Conservation (phyloP, 2,888 invertebrate genomes). For the Hypsopygia costalis region DNA sequence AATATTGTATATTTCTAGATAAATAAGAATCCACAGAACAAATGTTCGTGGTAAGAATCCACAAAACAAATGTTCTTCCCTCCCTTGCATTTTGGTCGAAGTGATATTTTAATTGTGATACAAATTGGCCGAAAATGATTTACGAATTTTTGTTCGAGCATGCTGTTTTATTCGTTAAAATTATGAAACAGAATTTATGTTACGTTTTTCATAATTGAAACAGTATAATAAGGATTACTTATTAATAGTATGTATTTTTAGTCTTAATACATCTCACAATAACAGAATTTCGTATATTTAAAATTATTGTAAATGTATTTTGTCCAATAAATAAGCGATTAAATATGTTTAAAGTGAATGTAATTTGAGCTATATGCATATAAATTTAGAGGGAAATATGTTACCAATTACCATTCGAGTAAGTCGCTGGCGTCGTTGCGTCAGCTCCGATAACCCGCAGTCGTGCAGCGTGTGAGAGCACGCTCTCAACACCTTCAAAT, state of each 20-base stretch:
- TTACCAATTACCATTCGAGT: no score
- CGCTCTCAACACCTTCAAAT: no score
- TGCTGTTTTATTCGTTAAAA: neutral
- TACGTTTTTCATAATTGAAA: neutral
- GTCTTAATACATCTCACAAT: neutral
- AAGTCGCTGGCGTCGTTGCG: no score
- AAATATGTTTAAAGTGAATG: neutral
- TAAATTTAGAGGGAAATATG: no score
- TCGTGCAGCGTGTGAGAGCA: no score
- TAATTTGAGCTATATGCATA: no score
- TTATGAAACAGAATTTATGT: neutral
- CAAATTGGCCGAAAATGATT: neutral
- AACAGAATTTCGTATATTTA: conserved; percentile 4
- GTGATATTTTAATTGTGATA: conserved; percentile 6
- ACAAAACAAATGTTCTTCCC: no score
- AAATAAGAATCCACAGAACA: no score
- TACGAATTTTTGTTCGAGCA: conserved; percentile 7
- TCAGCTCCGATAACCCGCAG: no score
- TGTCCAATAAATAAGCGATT: conserved; percentile 8
- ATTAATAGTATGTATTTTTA: neutral
- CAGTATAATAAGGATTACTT: neutral
- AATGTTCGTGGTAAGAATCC: no score
- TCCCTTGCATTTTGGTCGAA: neutral
- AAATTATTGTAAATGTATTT: conserved; percentile 9
- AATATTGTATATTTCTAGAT: neutral